Evolutionary conservation across 2,113 vertebrate genomes (phyloP), one percentile per base, ranked within the genome.

Genomic region (Orcinus orca): DNA sequence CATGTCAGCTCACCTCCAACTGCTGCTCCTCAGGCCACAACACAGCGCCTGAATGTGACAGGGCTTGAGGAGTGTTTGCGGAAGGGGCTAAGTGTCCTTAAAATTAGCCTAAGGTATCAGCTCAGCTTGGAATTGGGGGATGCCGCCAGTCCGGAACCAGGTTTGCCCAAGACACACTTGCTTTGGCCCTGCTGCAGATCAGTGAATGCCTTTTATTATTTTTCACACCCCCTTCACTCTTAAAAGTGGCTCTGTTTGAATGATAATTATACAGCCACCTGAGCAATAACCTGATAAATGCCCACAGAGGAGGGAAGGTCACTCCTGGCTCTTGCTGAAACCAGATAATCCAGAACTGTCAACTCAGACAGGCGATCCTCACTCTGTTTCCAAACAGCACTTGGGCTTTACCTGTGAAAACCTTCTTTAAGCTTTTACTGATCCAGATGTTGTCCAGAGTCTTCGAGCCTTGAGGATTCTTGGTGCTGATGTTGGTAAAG

Each of bases 401-500:
- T 0, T 1, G 7, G 29, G 13, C 26, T 47, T 96, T 96, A 99
- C 99, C 99, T 97, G 99, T 99, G 98, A 99, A 99, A 55, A 99
- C 97, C 97, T 99, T 99, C 97, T 99, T 99, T 85, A 99, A 93
- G 95, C 99, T 98, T 81, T 99, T 99, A 65, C 99, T 99, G 98
- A 99, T 93, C 99, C 99, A 99, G 98, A 99, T 99, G 98, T 99
- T 99, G 97, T 99, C 99, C 97, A 99, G 96, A 0, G 99, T 99
- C 97, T 98, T 99, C 1, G 99, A 99, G 2, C 99, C 99, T 90
- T 99, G 99, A 0, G 99, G 99, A 18, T 98, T 99, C 97, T 99
- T 99, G 73, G 99, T 99, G 99, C 99, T 99, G 98, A 99, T 99
- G 98, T 99, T 99, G 88, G 99, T 99, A 98, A 99, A 99, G 82